These are phyloP conservation scores for Gryon sp. DNA, from an alignment of 1,140 invertebrate genomes.

Conservation along the genomic window DNA sequence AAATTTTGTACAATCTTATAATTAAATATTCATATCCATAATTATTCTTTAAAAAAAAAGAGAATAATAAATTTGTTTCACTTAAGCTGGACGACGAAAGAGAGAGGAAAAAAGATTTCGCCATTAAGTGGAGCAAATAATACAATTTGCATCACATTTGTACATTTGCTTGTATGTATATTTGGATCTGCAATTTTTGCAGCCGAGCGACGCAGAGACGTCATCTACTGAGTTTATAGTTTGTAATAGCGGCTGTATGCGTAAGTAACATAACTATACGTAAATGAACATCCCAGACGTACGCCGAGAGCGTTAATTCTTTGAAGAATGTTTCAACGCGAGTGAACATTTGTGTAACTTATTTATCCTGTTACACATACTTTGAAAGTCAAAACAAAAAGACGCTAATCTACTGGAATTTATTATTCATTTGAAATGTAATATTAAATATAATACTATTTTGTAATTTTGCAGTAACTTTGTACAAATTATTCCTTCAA, in stretches of 20 bases:
- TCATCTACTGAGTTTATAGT: slow-evolving; percentile 16
- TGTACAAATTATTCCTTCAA: no score
- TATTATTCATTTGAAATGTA: no score
- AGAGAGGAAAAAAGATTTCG: no score
- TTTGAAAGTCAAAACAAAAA: no score
- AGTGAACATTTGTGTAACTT: background rate
- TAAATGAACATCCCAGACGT: slow-evolving; percentile 30
- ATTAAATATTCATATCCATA: slow-evolving; percentile 30
- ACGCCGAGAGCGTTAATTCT: slow-evolving; percentile 2
- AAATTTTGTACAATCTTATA: no score
- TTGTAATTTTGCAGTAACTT: no score
- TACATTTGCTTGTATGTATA: slow-evolving; percentile 6
- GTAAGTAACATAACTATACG: slow-evolving; percentile 11
- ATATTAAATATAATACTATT: no score
- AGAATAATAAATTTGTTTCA: no score
- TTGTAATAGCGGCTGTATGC: slow-evolving; percentile 11
- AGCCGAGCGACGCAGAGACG: background rate
- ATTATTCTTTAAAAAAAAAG: no score
- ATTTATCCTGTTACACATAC: no score
- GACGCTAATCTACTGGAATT: no score
- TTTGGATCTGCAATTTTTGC: slow-evolving; percentile 14
- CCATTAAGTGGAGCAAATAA: slow-evolving; percentile 21
- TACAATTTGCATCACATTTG: slow-evolving; percentile 15
- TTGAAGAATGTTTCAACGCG: slow-evolving; percentile 8
- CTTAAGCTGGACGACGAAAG: slow-evolving; percentile 6